Evolutionary conservation across 2,888 invertebrate genomes (phyloP).

Genomic region (Tubulanus polymorphus): DNA sequence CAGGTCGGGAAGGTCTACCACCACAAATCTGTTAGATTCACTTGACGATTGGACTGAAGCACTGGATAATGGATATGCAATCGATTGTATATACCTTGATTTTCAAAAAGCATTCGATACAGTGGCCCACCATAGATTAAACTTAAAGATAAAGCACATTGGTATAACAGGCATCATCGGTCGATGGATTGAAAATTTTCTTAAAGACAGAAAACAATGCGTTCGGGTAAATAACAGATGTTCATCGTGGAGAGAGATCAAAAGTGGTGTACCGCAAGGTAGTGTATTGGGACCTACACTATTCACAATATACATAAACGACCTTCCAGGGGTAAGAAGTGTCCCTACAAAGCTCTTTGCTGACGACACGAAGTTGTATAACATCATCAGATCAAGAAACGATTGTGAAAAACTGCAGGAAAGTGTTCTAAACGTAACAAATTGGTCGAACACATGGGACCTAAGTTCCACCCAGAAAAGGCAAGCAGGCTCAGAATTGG

Average conservation of each 20-base stretch:
- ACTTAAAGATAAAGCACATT: constrained; percentile 11
- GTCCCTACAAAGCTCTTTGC: background rate
- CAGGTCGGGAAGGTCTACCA: background rate
- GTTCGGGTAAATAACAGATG: too few species aligned
- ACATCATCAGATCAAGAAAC: background rate
- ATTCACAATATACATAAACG: too few species aligned
- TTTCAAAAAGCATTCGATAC: constrained; percentile 14
- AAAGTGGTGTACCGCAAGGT: too few species aligned
- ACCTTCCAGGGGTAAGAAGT: too few species aligned
- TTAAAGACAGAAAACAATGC: too few species aligned
- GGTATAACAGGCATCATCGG: too few species aligned
- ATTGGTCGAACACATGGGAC: constrained; percentile 11
- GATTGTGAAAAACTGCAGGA: constrained; percentile 9
- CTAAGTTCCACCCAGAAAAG: constrained; percentile 7
- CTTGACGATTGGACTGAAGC: background rate
- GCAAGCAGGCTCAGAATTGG: constrained; percentile 1
- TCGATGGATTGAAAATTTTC: too few species aligned
- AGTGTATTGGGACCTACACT: too few species aligned
- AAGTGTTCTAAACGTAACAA: constrained; percentile 1
- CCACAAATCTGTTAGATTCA: background rate
- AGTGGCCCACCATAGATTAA: constrained; percentile 7
- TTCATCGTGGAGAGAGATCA: too few species aligned
- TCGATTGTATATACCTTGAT: constrained; percentile 3
- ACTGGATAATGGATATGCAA: background rate
- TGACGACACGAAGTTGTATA: background rate